phyloP scores from a whole-genome alignment of 2,113 vertebrate genomes.

The Prietella phreatophila region DNA sequence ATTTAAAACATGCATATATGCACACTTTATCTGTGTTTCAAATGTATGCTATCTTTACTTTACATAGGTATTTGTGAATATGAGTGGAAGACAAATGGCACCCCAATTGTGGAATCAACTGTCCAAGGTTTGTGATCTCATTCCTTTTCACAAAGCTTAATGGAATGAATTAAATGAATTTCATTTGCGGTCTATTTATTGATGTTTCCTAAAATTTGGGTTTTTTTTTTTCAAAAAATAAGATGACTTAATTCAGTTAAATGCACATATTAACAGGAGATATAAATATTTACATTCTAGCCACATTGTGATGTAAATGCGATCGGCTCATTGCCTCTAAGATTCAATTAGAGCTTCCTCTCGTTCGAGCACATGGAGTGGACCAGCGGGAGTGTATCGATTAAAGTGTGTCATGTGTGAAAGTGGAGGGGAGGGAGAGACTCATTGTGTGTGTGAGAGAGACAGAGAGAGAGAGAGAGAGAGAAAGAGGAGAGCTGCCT shows the following conservation, averaged over 20 bases:
- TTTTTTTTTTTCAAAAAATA: not conserved
- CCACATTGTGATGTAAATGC: conserved; percentile 42
- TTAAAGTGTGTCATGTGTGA: conserved; percentile 85
- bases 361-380: conserved; percentile 80
- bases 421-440: conserved; percentile 74
- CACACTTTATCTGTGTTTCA: not conserved
- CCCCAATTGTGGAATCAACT: not conserved
- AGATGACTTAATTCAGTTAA: conserved; percentile 6
- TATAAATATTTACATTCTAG: conserved; percentile 26
- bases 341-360: conserved; percentile 88
- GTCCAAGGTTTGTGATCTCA: not conserved
- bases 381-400: conserved; percentile 86
- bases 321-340: conserved; percentile 60
- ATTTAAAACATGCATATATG: not conserved
- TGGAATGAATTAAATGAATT: not conserved
- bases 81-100: not conserved
- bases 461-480: not conserved
- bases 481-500: conserved; percentile 66
- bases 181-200: not conserved
- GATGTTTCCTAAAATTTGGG: not conserved
- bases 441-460: too few relatives aligned
- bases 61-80: not conserved
- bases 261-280: not conserved
- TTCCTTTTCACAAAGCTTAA: not conserved
- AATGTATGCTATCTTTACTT: not conserved